Conservation (phyloP, 2,888 invertebrate genomes). For the Meteorus colon region DNA sequence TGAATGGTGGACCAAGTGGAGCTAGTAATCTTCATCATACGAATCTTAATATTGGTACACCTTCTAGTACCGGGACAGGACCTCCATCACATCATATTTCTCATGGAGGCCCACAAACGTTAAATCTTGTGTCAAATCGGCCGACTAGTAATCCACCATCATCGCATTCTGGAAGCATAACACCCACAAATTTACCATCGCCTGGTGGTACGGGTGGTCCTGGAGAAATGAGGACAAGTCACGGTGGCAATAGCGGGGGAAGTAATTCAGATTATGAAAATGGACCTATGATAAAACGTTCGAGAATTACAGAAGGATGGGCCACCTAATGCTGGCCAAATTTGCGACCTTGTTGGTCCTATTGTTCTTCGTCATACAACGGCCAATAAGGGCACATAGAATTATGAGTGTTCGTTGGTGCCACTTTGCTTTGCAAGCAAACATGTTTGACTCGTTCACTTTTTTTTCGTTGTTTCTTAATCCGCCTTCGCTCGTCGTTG, state of each 20-base stretch:
- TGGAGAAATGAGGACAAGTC: slow-evolving; percentile 76
- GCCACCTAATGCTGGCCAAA: slow-evolving; percentile 81
- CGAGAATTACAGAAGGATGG: slow-evolving; percentile 93
- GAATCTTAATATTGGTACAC: slow-evolving; percentile 67
- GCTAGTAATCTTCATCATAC: slow-evolving; percentile 75
- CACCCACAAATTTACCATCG: slow-evolving; percentile 88
- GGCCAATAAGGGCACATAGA: slow-evolving; percentile 56
- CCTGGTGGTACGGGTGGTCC: slow-evolving; percentile 74
- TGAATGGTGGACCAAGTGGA: slow-evolving; percentile 67
- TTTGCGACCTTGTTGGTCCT: slow-evolving; percentile 43
- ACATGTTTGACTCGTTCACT: slow-evolving; percentile 6
- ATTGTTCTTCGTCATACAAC: slow-evolving; percentile 56
- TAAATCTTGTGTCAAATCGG: slow-evolving; percentile 69
- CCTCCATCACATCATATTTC: slow-evolving; percentile 64
- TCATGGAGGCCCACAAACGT: slow-evolving; percentile 65
- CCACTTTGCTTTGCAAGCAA: slow-evolving; percentile 24
- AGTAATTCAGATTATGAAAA: slow-evolving; percentile 79
- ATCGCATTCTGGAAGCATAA: slow-evolving; percentile 81
- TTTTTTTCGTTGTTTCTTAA: slow-evolving; percentile 6
- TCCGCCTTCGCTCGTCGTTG: background rate
- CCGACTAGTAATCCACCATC: slow-evolving; percentile 71
- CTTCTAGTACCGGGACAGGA: slow-evolving; percentile 64
- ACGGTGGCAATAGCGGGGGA: slow-evolving; percentile 71
- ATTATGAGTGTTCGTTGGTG: slow-evolving; percentile 30
- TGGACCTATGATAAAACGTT: slow-evolving; percentile 84